phyloP scores from a whole-genome alignment of 1,140 invertebrate genomes.

The Riptortus pedestris region DNA sequence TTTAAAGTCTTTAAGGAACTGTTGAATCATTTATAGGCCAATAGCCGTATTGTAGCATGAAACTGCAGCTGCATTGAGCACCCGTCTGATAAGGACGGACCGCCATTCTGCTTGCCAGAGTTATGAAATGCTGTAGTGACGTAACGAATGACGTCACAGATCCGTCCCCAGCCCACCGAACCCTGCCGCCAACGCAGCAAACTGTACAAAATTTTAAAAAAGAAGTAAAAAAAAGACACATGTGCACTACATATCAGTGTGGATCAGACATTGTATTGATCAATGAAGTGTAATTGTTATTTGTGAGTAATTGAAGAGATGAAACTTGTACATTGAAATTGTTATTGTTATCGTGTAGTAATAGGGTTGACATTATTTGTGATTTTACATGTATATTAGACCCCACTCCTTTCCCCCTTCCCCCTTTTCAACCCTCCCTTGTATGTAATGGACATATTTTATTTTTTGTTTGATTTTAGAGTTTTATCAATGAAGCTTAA shows the following conservation, averaged over 20 bases:
- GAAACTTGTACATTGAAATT: constrained; percentile 12
- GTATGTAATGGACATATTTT: constrained; percentile 9
- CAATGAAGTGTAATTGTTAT: constrained; percentile 2
- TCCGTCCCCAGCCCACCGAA: neutral
- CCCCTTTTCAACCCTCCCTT: neutral
- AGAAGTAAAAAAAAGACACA: too few species aligned
- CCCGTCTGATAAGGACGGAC: neutral
- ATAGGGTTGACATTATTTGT: constrained; percentile 6
- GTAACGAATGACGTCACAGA: neutral
- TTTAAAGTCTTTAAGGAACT: neutral
- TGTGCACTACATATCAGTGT: constrained; percentile 13
- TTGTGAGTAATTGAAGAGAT: neutral
- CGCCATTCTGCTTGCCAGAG: neutral
- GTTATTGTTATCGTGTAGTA: constrained; percentile 11
- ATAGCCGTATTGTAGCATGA: neutral
- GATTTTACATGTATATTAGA: constrained; percentile 1
- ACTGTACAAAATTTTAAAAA: constrained; percentile 6
- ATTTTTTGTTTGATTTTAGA: constrained; percentile 13
- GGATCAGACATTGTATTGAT: neutral
- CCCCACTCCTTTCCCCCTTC: neutral
- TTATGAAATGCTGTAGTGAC: too few species aligned
- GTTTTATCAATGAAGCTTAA: constrained; percentile 9
- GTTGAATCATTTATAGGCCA: neutral
- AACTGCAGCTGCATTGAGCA: neutral
- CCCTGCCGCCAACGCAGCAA: neutral